Base-by-base conservation (phyloP, 2,888 invertebrate species). In the Patella caerulea region DNA sequence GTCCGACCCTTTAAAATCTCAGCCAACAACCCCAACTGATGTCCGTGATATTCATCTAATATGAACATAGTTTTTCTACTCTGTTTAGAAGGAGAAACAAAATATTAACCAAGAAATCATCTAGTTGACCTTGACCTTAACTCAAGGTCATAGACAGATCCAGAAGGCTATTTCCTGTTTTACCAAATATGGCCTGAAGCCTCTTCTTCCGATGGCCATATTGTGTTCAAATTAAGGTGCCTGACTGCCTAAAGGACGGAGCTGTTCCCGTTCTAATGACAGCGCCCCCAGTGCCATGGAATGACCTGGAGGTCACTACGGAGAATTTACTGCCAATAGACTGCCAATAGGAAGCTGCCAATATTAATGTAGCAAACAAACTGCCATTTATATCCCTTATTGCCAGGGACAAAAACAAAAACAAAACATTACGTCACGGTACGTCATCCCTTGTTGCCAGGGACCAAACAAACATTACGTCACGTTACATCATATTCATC, bases 11-110 rank as follows among this genome's bases (percentile, higher is more conserved):
- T 82, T 82, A 65, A 84, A 87, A 77, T 87, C 87, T 75, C 91
- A 92, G 86, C 94, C 96, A 85, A 94, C 95, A 85, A 96, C 96
- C 76, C 96, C 96, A 86, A 96, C 96, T 87, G 96, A 97, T 92
- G 95, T 96, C 87, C 45, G 45, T 45, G 45, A 45, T 45, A 45
- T 45, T 45, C 45, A 45, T 45, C 45, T 45, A 45, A 45, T 45
- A 45, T 45, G 45, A 45, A 45, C 45, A 1, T 45, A 45, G 45
- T 45, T 45, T 45, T 45, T 45, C 45, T 7, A 45, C 45, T 45
- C 45, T 9, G 9, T 45, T 45, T 9, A 9, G 45, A 45, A 9
- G 45, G 45, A 45, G 45, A 9, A 45, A 9, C 45, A 45, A 45
- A 45, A 45, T 45, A 45, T 24, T 24, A 65, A 19, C 65, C 65